Evolutionary conservation across 2,797 vertebrate genomes (phyloP), one percentile per base, ranked within the genome.

Genomic region (Pampus argenteus): DNA sequence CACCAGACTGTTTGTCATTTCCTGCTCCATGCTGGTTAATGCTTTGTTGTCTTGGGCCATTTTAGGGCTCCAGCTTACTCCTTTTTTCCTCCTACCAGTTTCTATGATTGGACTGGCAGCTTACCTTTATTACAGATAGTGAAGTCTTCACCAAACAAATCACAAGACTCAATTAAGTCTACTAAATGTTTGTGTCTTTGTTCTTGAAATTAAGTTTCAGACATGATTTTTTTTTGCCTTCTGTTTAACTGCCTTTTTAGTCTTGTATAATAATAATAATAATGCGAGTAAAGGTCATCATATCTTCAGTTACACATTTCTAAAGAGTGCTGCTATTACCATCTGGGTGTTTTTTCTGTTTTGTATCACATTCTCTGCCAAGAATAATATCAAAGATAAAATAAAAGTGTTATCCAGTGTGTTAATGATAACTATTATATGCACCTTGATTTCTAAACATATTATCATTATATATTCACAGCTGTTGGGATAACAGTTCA

Each of bases 1-100:
- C 91, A 97, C 96, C 5, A 93, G 97, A 45, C 96, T 99, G 36
- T 99, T 99, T 2, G 75, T 99, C 50, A 98, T 99, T 84, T 98
- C 97, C 84, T 96, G 95, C 71, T 97, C 97, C 17, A 95, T 99
- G 90, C 91, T 98, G 78, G 96, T 98, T 40, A 99, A 98, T 0
- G 96, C 95, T 0, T 38, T 96, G 42, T 82, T 99, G 36, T 98
- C 97, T 0, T 94, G 96, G 69, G 60, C 82, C n/a, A 66, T 97
- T 14, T 92, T 99, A 71, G 93, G 90, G 64, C 88, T 99, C 61
- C 96, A 97, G 92, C 95, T 99, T 72, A 96, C 96, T 0, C 83
- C 91, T 6, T 82, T 95, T 66, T 98, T 98, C 88, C 94, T 96
- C 0, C 1, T 97, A 17, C 94, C 97, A 0, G 85, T 95, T 0